Evolutionary conservation across 2,113 vertebrate species (phyloP).

Genomic region (Himantopus leucocephalus): DNA sequence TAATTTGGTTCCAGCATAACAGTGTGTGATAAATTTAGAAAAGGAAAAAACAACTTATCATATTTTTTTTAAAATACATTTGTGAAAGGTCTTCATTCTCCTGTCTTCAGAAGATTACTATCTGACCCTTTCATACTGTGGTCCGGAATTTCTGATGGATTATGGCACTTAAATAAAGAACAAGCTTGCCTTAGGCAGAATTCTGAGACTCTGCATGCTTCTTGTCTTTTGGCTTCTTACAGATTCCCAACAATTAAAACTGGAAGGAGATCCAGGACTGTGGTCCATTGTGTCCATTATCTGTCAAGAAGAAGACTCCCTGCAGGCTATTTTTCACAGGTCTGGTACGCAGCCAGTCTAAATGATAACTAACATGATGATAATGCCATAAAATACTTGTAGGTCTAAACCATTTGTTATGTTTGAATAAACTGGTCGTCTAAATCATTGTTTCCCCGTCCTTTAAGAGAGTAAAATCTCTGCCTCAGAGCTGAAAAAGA

Average conservation of each 20-base stretch:
- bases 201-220: not conserved
- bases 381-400: constrained; percentile 13
- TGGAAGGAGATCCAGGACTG: not conserved
- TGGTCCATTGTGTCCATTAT: not conserved
- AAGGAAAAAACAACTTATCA: not conserved
- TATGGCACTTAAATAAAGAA: not conserved
- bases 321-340: not conserved
- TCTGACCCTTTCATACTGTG: not conserved
- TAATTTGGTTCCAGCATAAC: not conserved
- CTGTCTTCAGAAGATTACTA: not conserved
- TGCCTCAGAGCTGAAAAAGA: not conserved
- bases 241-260: not conserved
- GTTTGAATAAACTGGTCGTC: not conserved
- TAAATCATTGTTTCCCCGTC: not conserved
- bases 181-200: not conserved
- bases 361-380: not conserved
- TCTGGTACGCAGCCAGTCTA: not conserved
- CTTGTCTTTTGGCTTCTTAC: not conserved
- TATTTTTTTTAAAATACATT: not conserved
- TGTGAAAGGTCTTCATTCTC: not conserved
- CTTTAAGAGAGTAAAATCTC: not conserved
- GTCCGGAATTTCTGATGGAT: not conserved
- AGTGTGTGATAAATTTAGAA: not conserved
- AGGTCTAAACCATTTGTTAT: not conserved
- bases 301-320: not conserved